These are phyloP conservation scores for Cetonia aurata DNA, from an alignment of 2,888 invertebrate species.

Conservation along the genomic window DNA sequence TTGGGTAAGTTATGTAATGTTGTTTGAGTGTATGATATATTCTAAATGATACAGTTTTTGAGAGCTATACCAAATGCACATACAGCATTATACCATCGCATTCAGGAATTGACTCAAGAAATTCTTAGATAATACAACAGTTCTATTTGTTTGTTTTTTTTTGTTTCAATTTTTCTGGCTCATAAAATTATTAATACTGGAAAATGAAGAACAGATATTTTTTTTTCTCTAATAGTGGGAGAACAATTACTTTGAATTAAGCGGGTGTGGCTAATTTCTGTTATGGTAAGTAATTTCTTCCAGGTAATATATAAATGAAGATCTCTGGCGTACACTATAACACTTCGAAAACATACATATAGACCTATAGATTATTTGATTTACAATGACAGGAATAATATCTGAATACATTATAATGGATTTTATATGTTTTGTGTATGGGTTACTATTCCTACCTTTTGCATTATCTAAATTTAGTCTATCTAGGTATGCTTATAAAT, in stretches of 20 bases:
- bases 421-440: conserved; percentile 4
- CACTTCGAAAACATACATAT: background rate
- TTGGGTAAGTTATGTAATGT: no score
- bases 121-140: background rate
- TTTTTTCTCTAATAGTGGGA: no score
- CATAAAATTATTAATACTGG: background rate
- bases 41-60: no score
- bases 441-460: background rate
- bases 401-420: conserved; percentile 10
- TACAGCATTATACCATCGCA: no score
- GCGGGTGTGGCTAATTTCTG: background rate
- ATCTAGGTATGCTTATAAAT: background rate
- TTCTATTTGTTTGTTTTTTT: background rate
- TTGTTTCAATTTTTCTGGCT: no score
- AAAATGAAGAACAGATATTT: no score
- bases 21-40: no score
- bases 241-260: background rate
- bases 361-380: no score
- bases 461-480: conserved; percentile 9
- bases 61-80: no score
- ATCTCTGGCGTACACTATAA: background rate
- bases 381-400: background rate
- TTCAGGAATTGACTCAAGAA: no score
- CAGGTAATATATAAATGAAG: background rate
- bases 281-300: background rate